Percentiles rank a stretch among this genome's conserved stretches.
Evolutionary conservation across 2,797 vertebrate species (phyloP).

Genomic region (Alectoris magna): DNA sequence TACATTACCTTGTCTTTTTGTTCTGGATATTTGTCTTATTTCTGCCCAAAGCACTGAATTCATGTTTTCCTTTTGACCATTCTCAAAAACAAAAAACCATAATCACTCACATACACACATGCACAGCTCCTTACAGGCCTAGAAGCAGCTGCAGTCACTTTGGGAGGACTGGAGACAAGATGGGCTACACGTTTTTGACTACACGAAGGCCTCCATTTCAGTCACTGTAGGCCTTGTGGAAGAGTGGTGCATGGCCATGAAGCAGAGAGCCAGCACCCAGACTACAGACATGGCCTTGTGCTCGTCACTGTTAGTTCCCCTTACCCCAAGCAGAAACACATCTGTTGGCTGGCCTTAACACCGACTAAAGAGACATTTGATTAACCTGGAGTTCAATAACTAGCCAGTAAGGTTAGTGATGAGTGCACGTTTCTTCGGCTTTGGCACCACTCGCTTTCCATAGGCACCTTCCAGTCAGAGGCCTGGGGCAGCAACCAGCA

Average conservation of each 20-base stretch:
- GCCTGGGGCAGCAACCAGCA: neutral
- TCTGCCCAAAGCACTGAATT: neutral
- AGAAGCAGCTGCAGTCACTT: neutral
- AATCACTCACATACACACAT: neutral
- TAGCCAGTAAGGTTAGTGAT: constrained; percentile 25
- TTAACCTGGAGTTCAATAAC: constrained; percentile 32
- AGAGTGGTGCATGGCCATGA: neutral
- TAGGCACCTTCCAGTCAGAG: constrained; percentile 24
- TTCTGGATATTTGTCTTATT: neutral
- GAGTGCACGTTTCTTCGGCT: constrained; percentile 9
- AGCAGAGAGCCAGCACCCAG: neutral
- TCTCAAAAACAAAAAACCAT: neutral
- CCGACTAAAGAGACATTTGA: constrained; percentile 28
- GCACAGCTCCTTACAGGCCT: neutral
- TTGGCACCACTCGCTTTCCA: constrained; percentile 47
- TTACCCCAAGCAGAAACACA: constrained; percentile 8
- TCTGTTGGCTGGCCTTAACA: constrained; percentile 43
- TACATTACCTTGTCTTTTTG: neutral
- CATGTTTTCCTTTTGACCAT: neutral
- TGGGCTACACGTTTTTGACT: neutral
- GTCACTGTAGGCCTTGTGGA: neutral
- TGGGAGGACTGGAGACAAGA: neutral
- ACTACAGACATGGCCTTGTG: neutral
- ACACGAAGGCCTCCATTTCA: neutral
- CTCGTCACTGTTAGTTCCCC: neutral